These are phyloP conservation scores for Oenanthe melanoleuca DNA, from an alignment of 2,113 vertebrate species.

Conservation along the genomic window DNA sequence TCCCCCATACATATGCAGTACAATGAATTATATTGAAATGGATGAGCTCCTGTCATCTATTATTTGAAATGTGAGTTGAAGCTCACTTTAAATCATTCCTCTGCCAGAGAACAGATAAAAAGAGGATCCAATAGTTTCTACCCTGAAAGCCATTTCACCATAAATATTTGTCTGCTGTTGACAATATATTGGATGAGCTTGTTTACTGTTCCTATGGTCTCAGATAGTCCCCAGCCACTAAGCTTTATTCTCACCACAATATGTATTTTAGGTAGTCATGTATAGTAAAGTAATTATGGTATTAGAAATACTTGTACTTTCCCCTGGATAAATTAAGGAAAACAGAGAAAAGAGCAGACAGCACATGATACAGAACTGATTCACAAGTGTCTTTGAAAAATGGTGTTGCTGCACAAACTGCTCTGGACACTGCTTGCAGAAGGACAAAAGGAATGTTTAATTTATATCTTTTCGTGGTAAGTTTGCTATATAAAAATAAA, in stretches of 20 bases:
- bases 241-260: slow-evolving; percentile 4
- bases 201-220: slow-evolving; percentile 18
- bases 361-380: not conserved
- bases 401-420: not conserved
- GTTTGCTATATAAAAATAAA: not conserved
- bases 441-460: not conserved
- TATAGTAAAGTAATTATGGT: not conserved
- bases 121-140: slow-evolving; percentile 1
- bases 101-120: slow-evolving; percentile 29
- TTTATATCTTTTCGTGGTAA: not conserved
- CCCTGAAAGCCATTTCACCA: slow-evolving; percentile 33
- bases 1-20: slow-evolving; percentile 37
- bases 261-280: not conserved
- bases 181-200: slow-evolving; percentile 29
- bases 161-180: slow-evolving; percentile 43
- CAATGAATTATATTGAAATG: slow-evolving; percentile 41
- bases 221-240: not conserved
- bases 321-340: not conserved
- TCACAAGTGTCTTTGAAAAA: not conserved
- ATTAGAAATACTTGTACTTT: not conserved
- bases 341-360: not conserved
- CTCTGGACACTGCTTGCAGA: not conserved
- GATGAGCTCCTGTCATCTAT: slow-evolving; percentile 50
- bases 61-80: slow-evolving; percentile 57
- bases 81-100: slow-evolving; percentile 39